Conservation (phyloP, 2,888 invertebrate species). For the Lysandra bellargus region DNA sequence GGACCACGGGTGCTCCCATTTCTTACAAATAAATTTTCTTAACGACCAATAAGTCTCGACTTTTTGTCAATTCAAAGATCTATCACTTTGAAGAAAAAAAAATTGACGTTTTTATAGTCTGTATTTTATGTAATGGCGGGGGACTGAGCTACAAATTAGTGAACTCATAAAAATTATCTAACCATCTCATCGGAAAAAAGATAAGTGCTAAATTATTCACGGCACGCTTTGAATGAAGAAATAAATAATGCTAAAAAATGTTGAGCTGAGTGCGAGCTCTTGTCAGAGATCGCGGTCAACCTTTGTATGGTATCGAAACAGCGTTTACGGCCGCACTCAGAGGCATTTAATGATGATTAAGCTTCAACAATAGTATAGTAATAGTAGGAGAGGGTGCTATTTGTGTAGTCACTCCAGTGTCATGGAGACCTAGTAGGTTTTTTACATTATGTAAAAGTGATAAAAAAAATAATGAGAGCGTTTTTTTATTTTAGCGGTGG, state of each 20-base stretch:
- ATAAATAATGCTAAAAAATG: background rate
- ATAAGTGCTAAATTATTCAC: conserved; percentile 10
- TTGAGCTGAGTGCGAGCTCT: background rate
- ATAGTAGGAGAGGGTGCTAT: too few relatives aligned
- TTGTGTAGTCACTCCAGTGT: too few relatives aligned
- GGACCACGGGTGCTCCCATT: background rate
- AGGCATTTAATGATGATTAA: too few relatives aligned
- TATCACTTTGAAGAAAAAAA: conserved; percentile 19
- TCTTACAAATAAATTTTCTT: conserved; percentile 32
- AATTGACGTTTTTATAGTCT: conserved; percentile 27
- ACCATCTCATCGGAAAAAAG: conserved; percentile 17
- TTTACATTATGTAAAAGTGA: too few relatives aligned
- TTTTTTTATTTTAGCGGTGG: too few relatives aligned
- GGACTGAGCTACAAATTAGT: conserved; percentile 2
- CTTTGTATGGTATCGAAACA: background rate
- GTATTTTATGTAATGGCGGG: conserved; percentile 23
- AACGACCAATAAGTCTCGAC: conserved; percentile 32
- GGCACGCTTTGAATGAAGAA: conserved; percentile 1
- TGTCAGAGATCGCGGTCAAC: background rate
- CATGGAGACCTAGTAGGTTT: too few relatives aligned
- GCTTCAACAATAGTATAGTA: too few relatives aligned
- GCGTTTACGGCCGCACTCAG: too few relatives aligned
- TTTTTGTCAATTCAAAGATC: conserved; percentile 29
- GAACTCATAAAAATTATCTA: conserved; percentile 8
- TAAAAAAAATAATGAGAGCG: too few relatives aligned